A percentile compares a stretch with the other conserved stretches of the same genome.
Conservation (phyloP, 2,113 vertebrate genomes). For the Cephalopholis sonnerati region DNA sequence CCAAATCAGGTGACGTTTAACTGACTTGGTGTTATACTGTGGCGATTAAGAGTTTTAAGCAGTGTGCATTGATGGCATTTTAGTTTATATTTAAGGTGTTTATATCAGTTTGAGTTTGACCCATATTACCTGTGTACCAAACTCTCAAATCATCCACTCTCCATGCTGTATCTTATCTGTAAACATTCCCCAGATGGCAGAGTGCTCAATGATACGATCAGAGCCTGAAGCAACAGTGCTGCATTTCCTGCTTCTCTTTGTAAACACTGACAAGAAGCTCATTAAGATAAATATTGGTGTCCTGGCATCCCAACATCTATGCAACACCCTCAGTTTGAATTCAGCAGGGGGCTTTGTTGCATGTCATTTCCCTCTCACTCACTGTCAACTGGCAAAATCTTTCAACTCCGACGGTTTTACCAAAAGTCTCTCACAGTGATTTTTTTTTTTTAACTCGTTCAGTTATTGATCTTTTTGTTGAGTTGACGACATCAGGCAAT, state of each 20-base stretch:
- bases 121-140: slow-evolving; percentile 1
- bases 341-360: background rate
- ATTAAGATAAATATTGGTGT: slow-evolving; percentile 42
- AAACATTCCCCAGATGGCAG: slow-evolving; percentile 39
- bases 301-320: slow-evolving; percentile 11
- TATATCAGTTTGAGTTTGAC: background rate
- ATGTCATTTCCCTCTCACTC: background rate
- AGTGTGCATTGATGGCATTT: background rate
- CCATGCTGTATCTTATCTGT: background rate
- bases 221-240: slow-evolving; percentile 26
- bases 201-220: slow-evolving; percentile 20
- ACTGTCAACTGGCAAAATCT: background rate
- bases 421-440: background rate
- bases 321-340: background rate
- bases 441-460: background rate
- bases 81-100: background rate
- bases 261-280: slow-evolving; percentile 33
- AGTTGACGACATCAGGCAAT: background rate
- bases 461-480: background rate
- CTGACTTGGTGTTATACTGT: no score
- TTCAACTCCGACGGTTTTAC: background rate
- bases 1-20: no score
- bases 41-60: no score
- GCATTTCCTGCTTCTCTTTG: slow-evolving; percentile 1
- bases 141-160: slow-evolving; percentile 9